Evolutionary conservation across 2,888 invertebrate genomes (phyloP), one percentile per base, ranked within the genome.

Genomic region (Andrena flavipes): DNA sequence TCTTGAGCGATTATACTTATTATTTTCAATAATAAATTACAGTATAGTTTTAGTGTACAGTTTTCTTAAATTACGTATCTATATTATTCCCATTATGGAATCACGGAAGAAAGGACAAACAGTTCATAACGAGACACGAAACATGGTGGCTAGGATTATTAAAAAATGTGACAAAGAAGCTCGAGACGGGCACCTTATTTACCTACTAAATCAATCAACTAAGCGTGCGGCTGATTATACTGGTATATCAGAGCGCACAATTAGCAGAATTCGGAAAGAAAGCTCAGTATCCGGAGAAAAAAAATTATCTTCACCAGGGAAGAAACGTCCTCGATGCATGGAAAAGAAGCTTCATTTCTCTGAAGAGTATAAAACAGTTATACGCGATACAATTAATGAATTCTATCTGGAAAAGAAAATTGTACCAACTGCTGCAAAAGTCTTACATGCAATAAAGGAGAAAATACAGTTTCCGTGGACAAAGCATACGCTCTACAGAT

Each of bases 191-290:
- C 16, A 10, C 13, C 3, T 42, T 23, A 8, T 54, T 2, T 20
- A 63, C n/a, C 49, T 29, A 10, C 20, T 49, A 33, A 20, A 56
- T 10, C n/a, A 71, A 6, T 4, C 30, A 29, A 33, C 16, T 2
- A 20, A 13, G 3, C 63, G n/a, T 51, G 49, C 8, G n/a, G 60
- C 16, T 3, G 71, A 71, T 20, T 71, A 71, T 23, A 48, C 16
- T 2, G 63, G 63, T 7, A n/a, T 63, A 20, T 71, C 33, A 8
- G 6, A 16, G 5, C 13, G 60, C 26, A 62, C 71, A 13, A 49
- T 71, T 20, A 6, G 0, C 23, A 49, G 49, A 29, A 71, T 49
- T 20, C 7, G 48, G 20, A 70, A 42, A 6, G 60, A 60, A 42
- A 35, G n/a, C 62, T 30, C 8, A 13, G 8, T 10, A 16, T 29